Percentiles rank a stretch among this genome's conserved stretches.
Conservation (phyloP, 2,888 invertebrate species). For the Sphaerolaimus hirsutus region DNA sequence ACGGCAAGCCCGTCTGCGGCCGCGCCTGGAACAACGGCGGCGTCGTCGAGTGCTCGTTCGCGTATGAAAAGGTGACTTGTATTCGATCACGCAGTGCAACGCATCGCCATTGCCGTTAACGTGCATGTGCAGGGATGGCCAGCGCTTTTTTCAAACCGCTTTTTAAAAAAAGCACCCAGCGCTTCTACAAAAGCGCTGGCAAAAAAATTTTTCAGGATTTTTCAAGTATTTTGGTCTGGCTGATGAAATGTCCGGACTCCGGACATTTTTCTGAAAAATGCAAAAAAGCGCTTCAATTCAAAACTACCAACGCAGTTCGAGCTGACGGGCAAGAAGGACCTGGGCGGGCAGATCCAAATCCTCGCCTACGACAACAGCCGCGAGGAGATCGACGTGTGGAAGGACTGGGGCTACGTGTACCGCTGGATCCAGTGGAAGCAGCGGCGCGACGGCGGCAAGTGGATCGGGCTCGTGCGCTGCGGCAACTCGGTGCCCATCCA, state of each 20-base stretch:
- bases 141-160: too few relatives aligned
- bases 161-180: too few relatives aligned
- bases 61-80: conserved; percentile 9
- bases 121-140: too few relatives aligned
- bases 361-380: not conserved
- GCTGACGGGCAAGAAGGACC: not conserved
- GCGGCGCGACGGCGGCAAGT: not conserved
- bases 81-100: too few relatives aligned
- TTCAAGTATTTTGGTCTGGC: too few relatives aligned
- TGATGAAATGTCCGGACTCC: too few relatives aligned
- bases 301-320: too few relatives aligned
- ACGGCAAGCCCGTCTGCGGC: not conserved
- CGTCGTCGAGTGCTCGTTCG: conserved; percentile 15
- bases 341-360: not conserved
- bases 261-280: too few relatives aligned
- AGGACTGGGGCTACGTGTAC: not conserved
- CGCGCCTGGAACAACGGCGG: conserved; percentile 11
- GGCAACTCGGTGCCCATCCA: not conserved
- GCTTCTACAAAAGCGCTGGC: too few relatives aligned
- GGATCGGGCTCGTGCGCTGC: not conserved
- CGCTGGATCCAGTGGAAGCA: not conserved
- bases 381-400: not conserved
- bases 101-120: too few relatives aligned
- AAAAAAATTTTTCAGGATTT: too few relatives aligned
- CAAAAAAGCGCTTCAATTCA: too few relatives aligned